phyloP scores from a whole-genome alignment of 2,888 invertebrate species.

The Anthoptus insignis region DNA sequence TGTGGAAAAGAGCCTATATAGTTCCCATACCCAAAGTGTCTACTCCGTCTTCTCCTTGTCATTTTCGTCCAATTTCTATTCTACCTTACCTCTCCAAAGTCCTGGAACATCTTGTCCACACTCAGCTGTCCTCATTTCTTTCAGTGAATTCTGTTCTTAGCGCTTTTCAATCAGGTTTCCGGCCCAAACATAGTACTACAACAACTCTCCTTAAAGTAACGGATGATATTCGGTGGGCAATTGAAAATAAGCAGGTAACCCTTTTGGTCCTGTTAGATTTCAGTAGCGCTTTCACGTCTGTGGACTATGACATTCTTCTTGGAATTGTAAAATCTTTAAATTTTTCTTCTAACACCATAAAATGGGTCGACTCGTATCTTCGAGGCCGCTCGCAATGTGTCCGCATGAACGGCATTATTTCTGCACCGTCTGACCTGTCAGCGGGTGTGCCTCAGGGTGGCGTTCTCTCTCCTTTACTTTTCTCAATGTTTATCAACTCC shows the following conservation, averaged over 20 bases:
- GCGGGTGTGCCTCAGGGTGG: background rate
- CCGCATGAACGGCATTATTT: background rate
- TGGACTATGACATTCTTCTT: slow-evolving; percentile 19
- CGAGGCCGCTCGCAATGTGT: background rate
- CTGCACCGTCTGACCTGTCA: background rate
- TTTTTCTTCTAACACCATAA: background rate
- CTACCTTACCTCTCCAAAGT: slow-evolving; percentile 13
- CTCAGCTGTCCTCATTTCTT: background rate
- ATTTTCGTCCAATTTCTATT: slow-evolving; percentile 2
- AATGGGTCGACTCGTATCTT: background rate
- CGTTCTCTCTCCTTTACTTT: slow-evolving; percentile 4
- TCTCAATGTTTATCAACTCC: slow-evolving; percentile 17
- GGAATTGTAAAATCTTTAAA: slow-evolving; percentile 11
- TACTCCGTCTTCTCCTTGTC: background rate
- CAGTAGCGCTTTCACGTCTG: background rate
- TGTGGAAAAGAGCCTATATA: too few relatives aligned
- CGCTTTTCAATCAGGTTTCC: slow-evolving; percentile 18
- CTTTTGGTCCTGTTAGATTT: slow-evolving; percentile 19
- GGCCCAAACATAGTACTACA: background rate
- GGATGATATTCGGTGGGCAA: slow-evolving; percentile 10
- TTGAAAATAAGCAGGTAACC: slow-evolving; percentile 8
- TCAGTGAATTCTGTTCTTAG: background rate
- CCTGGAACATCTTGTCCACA: slow-evolving; percentile 9
- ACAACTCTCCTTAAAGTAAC: slow-evolving; percentile 11
- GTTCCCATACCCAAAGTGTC: too few relatives aligned